Base-by-base conservation (phyloP, 2,797 vertebrate genomes). In the Anableps anableps region DNA sequence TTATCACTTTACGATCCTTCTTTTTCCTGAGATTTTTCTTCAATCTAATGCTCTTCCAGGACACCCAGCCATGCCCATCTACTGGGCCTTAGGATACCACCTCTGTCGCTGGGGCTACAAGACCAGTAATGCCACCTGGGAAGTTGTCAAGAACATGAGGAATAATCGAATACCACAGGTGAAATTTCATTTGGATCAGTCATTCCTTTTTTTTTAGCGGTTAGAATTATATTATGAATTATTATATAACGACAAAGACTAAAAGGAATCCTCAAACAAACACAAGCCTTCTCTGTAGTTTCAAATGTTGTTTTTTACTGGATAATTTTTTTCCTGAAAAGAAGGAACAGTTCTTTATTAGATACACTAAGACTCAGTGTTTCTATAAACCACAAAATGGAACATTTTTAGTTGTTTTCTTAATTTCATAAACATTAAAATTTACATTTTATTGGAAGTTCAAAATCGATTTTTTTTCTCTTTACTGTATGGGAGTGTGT, bases 51-150 rank as follows among this genome's bases (percentile, higher is more conserved):
- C 48, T 62, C 38, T 8, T 4, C 1, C 80, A 96, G 96, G 96
- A 36, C 94, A 91, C 53, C 97, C 97, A 0, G 94, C 96, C 5
- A 98, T 98, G 97, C 97, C 97, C 0, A 86, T 97, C 16, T 94
- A 96, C 85, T 98, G 97, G 97, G 97, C 96, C 0, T 86, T 98
- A 0, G 97, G 97, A 2, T 98, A 97, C 91, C 97, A 98, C 47
- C 96, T 98, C 62, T 98, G 97, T 82, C 96, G 97, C 79, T 98
- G 97, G 97, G 97, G 97, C 23, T 97, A 97, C 0, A 80, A 92
- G 41, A 93, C 95, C 4, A 98, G 97, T 75, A 94, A 96, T 0
- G 86, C 91, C 31, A 97, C 97, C 11, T 97, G 96, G 96, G 95
- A 97, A 47, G 92, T 94, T 0, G 96, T 97, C 45, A 97, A 92